Evolutionary conservation across 2,888 invertebrate genomes (phyloP).

Genomic region (Creontiades dilutus): DNA sequence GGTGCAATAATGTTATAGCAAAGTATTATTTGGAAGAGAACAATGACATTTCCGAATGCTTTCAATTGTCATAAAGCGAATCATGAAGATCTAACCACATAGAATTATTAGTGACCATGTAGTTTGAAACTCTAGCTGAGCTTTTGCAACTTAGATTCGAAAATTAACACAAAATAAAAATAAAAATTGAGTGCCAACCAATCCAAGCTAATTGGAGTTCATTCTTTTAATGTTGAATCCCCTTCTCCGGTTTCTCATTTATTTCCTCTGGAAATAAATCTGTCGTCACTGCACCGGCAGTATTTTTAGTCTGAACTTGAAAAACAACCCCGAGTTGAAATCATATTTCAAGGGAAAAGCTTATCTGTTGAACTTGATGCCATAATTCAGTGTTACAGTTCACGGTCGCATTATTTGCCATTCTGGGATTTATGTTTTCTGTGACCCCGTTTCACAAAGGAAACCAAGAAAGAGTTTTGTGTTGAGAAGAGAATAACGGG

Average conservation of each 20-base stretch:
- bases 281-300: not conserved
- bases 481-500: slow-evolving; percentile 2
- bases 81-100: no score
- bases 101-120: no score
- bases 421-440: slow-evolving; percentile 23
- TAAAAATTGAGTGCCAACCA: no score
- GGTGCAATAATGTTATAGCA: no score
- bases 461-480: not conserved
- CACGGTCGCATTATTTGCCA: slow-evolving; percentile 61
- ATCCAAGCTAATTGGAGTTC: no score
- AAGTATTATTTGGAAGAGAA: no score
- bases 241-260: not conserved
- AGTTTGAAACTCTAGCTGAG: no score
- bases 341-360: slow-evolving; percentile 37
- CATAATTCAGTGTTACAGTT: slow-evolving; percentile 42
- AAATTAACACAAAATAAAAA: no score
- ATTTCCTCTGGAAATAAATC: not conserved
- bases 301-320: slow-evolving; percentile 43
- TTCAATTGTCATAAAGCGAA: no score
- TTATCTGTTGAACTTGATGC: slow-evolving; percentile 58
- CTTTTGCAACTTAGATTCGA: no score
- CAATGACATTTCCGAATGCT: no score
- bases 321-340: slow-evolving; percentile 34
- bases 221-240: not conserved
- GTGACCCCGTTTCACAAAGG: slow-evolving; percentile 34